Base-by-base conservation (phyloP, 2,888 invertebrate species). In the Hartigia nigra region DNA sequence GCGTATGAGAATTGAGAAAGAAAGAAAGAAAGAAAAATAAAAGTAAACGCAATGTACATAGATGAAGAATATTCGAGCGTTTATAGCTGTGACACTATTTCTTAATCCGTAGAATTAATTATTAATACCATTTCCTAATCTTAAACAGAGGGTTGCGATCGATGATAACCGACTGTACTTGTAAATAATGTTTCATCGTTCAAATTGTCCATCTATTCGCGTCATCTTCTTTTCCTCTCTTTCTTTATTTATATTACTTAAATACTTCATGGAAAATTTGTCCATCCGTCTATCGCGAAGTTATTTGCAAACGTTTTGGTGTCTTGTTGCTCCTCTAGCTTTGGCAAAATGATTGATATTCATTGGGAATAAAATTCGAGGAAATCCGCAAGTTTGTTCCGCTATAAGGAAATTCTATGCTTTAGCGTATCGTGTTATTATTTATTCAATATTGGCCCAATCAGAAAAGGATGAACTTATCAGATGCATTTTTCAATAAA, bases 51-150 rank as follows among this genome's bases (percentile, higher is more conserved):
- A 75, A 12, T 75, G 75, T 75, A 75, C 34, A 75, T 75, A 75
- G n/a, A 5, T 12, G 72, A 32, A 72, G 32, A 72, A 34, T 34
- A 76, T 14, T 80, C 75, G 39, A 75, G 14, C 77, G 75, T 55
- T 34, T 74, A 55, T 80, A 81, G 77, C 80, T 80, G 77, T 80
- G 77, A 81, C 77, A 80, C 35, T 80, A 80, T 80, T 55, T 79
- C 79, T 37, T 39, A 75, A 74, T 55, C 23, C 55, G 23, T 55
- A 55, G 55, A 55, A 9, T 55, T 55, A 55, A 55, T 55, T 55
- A 55, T 23, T 55, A 55, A 55, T 55, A 9, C 23, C 2, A 23
- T 23, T 55, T 55, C 55, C 23, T 55, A 55, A 55, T 55, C 23
- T 55, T 55, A 23, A 55, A 23, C 55, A 9, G 55, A 55, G 55